Base-by-base conservation (phyloP, 1,140 invertebrate species). In the Ericerus pela region DNA sequence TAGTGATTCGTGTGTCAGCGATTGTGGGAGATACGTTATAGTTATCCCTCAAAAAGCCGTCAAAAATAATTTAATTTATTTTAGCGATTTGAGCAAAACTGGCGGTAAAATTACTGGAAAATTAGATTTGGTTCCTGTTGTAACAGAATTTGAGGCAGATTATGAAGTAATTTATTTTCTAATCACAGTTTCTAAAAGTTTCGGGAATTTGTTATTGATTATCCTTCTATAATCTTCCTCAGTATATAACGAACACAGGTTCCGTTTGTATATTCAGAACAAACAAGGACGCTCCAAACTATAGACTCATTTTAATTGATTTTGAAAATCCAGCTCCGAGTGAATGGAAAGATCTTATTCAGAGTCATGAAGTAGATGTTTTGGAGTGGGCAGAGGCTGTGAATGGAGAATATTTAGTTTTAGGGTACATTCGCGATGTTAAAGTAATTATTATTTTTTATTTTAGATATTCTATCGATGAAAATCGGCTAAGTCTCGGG, bases 351-450 rank as follows among this genome's bases (percentile, higher is more conserved):
- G 84, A 81, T 6, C 70, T 98, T 2, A 75, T 99, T 55, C 71
- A 81, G 14, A 90, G 97, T 73, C 79, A 98, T 70, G 68, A 79
- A 16, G 81, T 79, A 51, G 82, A 95, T 72, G 92, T 97, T 1
- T 68, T 99, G 22, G 85, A 95, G 66, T 93, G 88, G 84, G 86
- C 80, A 0, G 72, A 74, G 5, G 82, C 85, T 62, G 88, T 94
- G 1, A 78, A 89, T 69, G 69, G 79, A 47, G 79, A 96, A 68
- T 91, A 92, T 70, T 70, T 99, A n/a, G 76, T 97, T 30, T 68
- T 91, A 37, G 84, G 84, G 67, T 98, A 97, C 68, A 80, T 96
- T 38, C 78, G 88, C 67, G 90, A 99, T 79, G 95, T 98, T 3
- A 96, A 96, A 76, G 90, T 86, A 71, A 68, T 58, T 57, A 33